Percentiles rank a stretch among this genome's conserved stretches.
These are phyloP conservation scores for Cactoblastis cactorum DNA, from an alignment of 2,888 invertebrate species.

Conservation along the genomic window DNA sequence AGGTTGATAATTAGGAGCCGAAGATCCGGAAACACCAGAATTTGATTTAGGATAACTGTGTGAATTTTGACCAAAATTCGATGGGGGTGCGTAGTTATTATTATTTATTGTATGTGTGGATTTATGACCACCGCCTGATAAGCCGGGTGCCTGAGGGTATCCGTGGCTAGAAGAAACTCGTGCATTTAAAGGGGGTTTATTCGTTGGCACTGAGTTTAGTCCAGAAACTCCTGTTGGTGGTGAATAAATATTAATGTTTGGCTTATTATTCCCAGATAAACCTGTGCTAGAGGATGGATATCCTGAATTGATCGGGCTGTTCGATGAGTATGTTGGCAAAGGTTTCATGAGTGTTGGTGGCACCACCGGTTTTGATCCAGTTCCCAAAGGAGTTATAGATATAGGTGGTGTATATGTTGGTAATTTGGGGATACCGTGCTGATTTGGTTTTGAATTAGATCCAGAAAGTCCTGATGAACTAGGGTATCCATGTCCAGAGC, in stretches of 20 bases:
- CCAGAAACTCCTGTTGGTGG: constrained; percentile 25
- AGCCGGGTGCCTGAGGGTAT: constrained; percentile 28
- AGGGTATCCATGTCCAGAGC: too few relatives aligned
- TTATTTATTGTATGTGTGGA: not conserved
- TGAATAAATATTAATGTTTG: constrained; percentile 21
- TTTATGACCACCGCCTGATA: constrained; percentile 23
- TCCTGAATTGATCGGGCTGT: constrained; percentile 6
- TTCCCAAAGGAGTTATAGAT: not conserved
- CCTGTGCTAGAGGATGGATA: constrained; percentile 29
- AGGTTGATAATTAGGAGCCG: constrained; percentile 9
- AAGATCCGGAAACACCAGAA: constrained; percentile 13
- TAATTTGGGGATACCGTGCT: not conserved
- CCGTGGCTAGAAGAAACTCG: constrained; percentile 11
- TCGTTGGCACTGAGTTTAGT: constrained; percentile 17
- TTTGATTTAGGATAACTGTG: constrained; percentile 16
- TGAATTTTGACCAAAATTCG: not conserved
- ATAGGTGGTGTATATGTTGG: not conserved
- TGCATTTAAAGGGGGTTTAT: not conserved
- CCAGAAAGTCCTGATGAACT: not conserved
- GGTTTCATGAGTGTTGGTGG: not conserved
- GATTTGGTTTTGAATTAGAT: not conserved
- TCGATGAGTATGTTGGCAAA: not conserved
- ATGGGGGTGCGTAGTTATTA: constrained; percentile 10
- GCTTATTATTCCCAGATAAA: constrained; percentile 22
- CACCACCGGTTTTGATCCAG: constrained; percentile 8